Base-by-base conservation (phyloP, 2,888 invertebrate species). In the Mellilla xanthometata region DNA sequence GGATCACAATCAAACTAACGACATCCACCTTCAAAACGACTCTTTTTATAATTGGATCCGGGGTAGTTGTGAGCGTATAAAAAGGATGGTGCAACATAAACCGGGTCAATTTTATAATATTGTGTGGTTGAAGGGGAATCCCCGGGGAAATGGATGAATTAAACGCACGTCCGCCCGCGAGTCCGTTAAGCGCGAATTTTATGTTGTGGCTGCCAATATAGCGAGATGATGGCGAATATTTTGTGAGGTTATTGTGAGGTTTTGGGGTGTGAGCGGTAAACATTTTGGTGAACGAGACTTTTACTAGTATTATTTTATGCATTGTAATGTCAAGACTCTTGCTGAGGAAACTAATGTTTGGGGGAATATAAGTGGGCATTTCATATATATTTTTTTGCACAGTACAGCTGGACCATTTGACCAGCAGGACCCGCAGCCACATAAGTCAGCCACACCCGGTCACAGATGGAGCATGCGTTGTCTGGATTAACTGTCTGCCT, bases 61-160 rank as follows among this genome's bases (percentile, higher is more conserved):
- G 42, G 36, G 52, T 55, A 58, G 46, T 60, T 51, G 52, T 58
- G 49, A 39, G 56, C 45, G 39, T 45, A 56, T 50, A 54, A 44
- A 19, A 44, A 39, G 42, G 39, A 49, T 45, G 45, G 45, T 54
- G 57, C n/a, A 32, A 15, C 23, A 38, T 54, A 58, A 63, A 64
- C 45, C 49, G 52, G 47, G 50, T 19, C 15, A 5, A 5, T 19
- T 3, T 52, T 40, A 61, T 68, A 66, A 72, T 62, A 57, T 52
- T 60, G 55, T 56, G 46, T 58, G 54, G 60, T 52, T 51, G 42
- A 52, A 60, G 59, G 53, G 55, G 68, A 75, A 67, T 54, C 69
- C 70, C 67, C 32, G 31, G 67, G 68, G 74, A 69, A 70, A 68
- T 68, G 62, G 64, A 60, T 52, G 64, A 74, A 73, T 76, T 74